A percentile compares a stretch with the other conserved stretches of the same genome.
These are phyloP conservation scores for Drosophila koepferae DNA, from an alignment of 2,888 invertebrate genomes.

Conservation along the genomic window DNA sequence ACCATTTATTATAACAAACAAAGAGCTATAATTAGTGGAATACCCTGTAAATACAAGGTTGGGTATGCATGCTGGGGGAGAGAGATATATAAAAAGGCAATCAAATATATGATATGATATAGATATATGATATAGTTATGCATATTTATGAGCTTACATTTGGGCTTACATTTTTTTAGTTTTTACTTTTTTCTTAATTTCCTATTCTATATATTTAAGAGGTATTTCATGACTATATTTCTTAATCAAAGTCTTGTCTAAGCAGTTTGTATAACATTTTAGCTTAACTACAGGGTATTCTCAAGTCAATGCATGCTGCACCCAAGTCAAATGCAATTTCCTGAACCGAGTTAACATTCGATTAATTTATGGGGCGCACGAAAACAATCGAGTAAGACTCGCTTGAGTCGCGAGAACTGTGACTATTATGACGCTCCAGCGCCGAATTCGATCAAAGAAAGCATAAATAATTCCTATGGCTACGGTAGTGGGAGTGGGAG, in stretches of 20 bases:
- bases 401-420: conserved; percentile 31
- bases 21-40: conserved; percentile 68
- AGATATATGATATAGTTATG: not conserved
- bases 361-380: conserved; percentile 71
- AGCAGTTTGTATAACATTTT: not conserved
- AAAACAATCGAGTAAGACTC: conserved; percentile 62
- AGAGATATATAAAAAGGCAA: not conserved
- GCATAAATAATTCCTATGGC: conserved; percentile 74
- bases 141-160: no score
- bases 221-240: not conserved
- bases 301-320: not conserved
- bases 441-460: conserved; percentile 78
- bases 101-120: no score
- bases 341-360: conserved; percentile 60
- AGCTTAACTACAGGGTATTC: conserved; percentile 20
- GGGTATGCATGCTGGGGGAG: no score
- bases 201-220: not conserved
- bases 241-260: not conserved
- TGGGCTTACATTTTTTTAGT: not conserved
- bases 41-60: conserved; percentile 31
- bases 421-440: conserved; percentile 75
- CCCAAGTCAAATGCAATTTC: conserved; percentile 62
- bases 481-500: conserved; percentile 32
- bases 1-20: conserved; percentile 67
- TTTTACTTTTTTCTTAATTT: not conserved